These are phyloP conservation scores for Cactoblastis cactorum DNA, from an alignment of 2,888 invertebrate genomes.

Conservation along the genomic window DNA sequence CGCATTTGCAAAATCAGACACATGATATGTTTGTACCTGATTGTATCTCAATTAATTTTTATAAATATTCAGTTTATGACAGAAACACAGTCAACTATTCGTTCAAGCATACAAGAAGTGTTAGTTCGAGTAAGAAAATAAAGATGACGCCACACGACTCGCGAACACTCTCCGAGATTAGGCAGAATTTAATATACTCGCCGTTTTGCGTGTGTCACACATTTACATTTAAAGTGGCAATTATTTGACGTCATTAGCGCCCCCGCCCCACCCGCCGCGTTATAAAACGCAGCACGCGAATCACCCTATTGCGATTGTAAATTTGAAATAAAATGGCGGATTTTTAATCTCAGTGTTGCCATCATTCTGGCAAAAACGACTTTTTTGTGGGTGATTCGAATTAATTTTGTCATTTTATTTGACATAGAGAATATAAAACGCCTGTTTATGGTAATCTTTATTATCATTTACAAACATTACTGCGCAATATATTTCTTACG, in stretches of 20 bases:
- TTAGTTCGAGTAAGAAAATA: neutral
- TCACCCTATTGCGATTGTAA: constrained; percentile 60
- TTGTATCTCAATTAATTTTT: too few relatives aligned
- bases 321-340: constrained; percentile 68
- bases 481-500: constrained; percentile 6
- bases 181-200: constrained; percentile 66
- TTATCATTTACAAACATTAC: neutral
- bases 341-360: constrained; percentile 54
- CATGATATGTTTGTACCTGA: too few relatives aligned
- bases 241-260: constrained; percentile 78
- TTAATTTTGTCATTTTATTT: constrained; percentile 2
- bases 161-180: neutral
- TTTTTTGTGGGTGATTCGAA: neutral
- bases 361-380: constrained; percentile 8
- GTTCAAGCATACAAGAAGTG: too few relatives aligned
- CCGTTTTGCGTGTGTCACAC: constrained; percentile 63
- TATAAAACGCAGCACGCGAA: constrained; percentile 72
- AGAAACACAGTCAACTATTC: too few relatives aligned
- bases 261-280: constrained; percentile 45
- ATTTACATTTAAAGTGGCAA: constrained; percentile 79
- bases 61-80: too few relatives aligned
- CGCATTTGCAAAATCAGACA: too few relatives aligned
- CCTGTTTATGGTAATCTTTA: neutral
- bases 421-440: neutral
- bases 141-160: neutral